Percentiles rank a stretch among this genome's conserved stretches.
These are phyloP conservation scores for Nasonia oneida DNA, from an alignment of 2,888 invertebrate species.

Conservation along the genomic window DNA sequence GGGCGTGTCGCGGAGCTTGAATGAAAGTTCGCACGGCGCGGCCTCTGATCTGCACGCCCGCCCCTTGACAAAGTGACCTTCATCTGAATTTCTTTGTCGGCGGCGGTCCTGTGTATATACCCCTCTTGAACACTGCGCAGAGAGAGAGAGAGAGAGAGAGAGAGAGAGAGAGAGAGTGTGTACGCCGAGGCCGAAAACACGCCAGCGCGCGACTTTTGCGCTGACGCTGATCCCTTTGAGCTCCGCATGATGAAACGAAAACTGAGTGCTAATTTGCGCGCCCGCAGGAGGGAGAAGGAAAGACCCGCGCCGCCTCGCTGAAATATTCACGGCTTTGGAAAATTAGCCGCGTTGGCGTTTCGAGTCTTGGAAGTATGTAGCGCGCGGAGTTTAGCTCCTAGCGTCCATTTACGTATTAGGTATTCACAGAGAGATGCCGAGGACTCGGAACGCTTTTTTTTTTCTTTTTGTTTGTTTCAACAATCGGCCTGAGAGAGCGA, in stretches of 20 bases:
- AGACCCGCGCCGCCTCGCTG: neutral
- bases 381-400: no score
- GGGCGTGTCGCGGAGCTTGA: slow-evolving; percentile 60
- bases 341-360: neutral
- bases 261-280: slow-evolving; percentile 26
- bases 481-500: slow-evolving; percentile 22
- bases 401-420: no score
- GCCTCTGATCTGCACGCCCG: slow-evolving; percentile 41
- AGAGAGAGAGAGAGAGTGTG: no score
- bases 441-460: neutral
- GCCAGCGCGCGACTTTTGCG: neutral
- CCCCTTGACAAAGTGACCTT: slow-evolving; percentile 70
- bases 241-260: slow-evolving; percentile 6
- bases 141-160: no score
- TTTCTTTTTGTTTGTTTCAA: neutral
- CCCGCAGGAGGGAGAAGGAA: neutral
- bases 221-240: neutral
- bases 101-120: neutral
- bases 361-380: no score
- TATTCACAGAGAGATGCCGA: no score
- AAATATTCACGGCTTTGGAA: neutral
- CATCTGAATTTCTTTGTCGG: slow-evolving; percentile 70
- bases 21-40: slow-evolving; percentile 61
- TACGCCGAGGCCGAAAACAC: neutral
- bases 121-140: no score